Percentiles rank a stretch among this genome's conserved stretches.
Evolutionary conservation across 2,797 vertebrate genomes (phyloP).

Genomic region (Gobionotothen gibberifrons): DNA sequence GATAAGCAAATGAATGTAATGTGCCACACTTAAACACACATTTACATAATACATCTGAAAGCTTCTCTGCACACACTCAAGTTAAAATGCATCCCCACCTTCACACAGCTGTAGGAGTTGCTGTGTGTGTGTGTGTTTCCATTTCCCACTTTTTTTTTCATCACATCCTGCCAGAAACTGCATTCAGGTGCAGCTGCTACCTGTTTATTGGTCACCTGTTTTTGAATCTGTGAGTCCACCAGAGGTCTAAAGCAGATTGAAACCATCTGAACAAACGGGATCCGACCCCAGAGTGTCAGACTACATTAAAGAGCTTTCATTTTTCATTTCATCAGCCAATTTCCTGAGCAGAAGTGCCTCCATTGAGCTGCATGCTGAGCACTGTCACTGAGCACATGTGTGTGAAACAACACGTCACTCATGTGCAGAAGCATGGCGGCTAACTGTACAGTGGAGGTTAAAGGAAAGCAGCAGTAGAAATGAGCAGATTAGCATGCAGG

Average conservation of each 20-base stretch:
- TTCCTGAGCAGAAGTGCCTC: constrained; percentile 28
- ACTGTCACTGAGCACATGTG: constrained; percentile 56
- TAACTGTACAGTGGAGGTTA: constrained; percentile 30
- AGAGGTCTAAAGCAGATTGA: constrained; percentile 14
- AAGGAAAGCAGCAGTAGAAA: constrained; percentile 40
- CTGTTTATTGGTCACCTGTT: constrained; percentile 47
- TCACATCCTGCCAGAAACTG: constrained; percentile 69
- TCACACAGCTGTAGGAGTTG: constrained; percentile 33
- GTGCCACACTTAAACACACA: constrained; percentile 71
- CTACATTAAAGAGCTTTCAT: constrained; percentile 22
- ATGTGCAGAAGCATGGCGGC: constrained; percentile 28
- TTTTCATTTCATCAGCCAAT: constrained; percentile 43
- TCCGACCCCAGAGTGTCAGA: constrained; percentile 36
- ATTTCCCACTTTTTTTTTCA: constrained; percentile 60
- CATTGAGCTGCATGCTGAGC: constrained; percentile 20
- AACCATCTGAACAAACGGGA: constrained; percentile 29
- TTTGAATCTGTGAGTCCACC: constrained; percentile 19
- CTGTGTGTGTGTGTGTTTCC: constrained; percentile 15
- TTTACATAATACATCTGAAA: constrained; percentile 70
- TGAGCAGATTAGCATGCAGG: constrained; percentile 68
- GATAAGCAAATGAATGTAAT: constrained; percentile 75
- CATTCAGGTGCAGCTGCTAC: constrained; percentile 57
- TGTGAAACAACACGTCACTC: constrained; percentile 59
- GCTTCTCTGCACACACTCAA: constrained; percentile 38
- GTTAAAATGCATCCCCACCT: constrained; percentile 35